Evolutionary conservation across 2,888 invertebrate genomes (phyloP), one percentile per base, ranked within the genome.

Genomic region (Hymenopus coronatus): DNA sequence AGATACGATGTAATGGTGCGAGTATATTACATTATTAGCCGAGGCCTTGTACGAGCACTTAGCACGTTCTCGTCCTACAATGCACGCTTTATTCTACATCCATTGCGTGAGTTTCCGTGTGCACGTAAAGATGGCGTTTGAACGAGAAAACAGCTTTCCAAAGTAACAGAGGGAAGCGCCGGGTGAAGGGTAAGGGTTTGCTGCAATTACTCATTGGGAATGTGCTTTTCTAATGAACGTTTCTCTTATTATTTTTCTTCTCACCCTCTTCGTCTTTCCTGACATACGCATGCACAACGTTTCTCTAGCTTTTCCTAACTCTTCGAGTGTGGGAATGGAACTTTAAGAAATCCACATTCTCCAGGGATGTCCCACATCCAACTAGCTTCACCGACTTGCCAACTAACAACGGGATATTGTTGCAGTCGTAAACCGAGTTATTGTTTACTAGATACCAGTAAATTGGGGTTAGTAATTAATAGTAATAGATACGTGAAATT

Each of bases 141-240:
- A 83, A 86, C 84, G 84, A n/a, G 89, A 88, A 88, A 88, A 87
- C 90, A 90, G 89, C 90, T 90, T 90, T 89, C 89, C 90, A 90
- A 90, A 90, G 90, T 90, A 89, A 20, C 20, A 70, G 54, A 40
- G 54, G 54, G 25, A 70, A 70, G 54, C 20, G 54, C 20, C 6
- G 30, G 89, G 88, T 82, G 88, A 88, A 89, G 88, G 88, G 88
- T 83, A 90, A 88, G n/a, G 89, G 89, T 83, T 88, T 28, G 81
- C 8, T 83, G 90, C 90, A 90, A 90, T 90, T 90, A 90, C 90
- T 90, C 90, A 90, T 89, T 89, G 89, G 86, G 88, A 89, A 89
- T 90, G 90, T 90, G 90, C 90, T 90, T 90, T 90, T 89, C 90
- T 90, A 90, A 90, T 90, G 90, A 90, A 90, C 89, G 90, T 86